A percentile compares a stretch with the other conserved stretches of the same genome.
These are phyloP conservation scores for Pocillopora damicornis DNA, from an alignment of 64 coral and sea anemone species.

Conservation along the genomic window DNA sequence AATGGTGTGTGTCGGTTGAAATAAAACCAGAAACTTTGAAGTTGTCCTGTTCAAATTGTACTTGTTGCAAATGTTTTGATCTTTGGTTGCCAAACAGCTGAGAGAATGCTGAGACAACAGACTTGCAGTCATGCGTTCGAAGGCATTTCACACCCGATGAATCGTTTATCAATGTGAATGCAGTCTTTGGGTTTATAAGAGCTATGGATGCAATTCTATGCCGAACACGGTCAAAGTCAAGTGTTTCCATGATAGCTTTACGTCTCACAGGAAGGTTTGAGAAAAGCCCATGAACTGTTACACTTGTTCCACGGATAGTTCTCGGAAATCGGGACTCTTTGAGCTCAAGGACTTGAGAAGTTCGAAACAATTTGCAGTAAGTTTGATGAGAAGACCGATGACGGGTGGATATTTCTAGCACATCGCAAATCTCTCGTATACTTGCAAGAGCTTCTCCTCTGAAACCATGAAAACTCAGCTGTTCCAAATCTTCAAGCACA, in stretches of 20 bases:
- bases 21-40: conserved; percentile 69
- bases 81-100: conserved; percentile 88
- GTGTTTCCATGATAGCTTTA: conserved; percentile 58
- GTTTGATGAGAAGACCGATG: conserved; percentile 83
- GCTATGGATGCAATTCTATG: conserved; percentile 74
- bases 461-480: conserved; percentile 70
- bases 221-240: conserved; percentile 82
- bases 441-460: conserved; percentile 95
- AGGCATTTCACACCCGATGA: conserved; percentile 58
- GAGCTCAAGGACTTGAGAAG: conserved; percentile 72
- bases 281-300: conserved; percentile 74
- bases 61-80: conserved; percentile 66
- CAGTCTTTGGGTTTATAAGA: conserved; percentile 71
- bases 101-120: conserved; percentile 70
- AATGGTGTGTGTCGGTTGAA: conserved; percentile 61
- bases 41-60: conserved; percentile 30
- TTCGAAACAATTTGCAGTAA: conserved; percentile 78
- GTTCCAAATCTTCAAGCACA: conserved; percentile 60
- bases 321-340: conserved; percentile 60
- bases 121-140: conserved; percentile 71
- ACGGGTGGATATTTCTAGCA: conserved; percentile 80
- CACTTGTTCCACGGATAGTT: conserved; percentile 66
- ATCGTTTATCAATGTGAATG: conserved; percentile 80
- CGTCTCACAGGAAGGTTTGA: conserved; percentile 78
- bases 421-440: conserved; percentile 64